Conservation (phyloP, 2,797 vertebrate species). For the Poecilia gillii region DNA sequence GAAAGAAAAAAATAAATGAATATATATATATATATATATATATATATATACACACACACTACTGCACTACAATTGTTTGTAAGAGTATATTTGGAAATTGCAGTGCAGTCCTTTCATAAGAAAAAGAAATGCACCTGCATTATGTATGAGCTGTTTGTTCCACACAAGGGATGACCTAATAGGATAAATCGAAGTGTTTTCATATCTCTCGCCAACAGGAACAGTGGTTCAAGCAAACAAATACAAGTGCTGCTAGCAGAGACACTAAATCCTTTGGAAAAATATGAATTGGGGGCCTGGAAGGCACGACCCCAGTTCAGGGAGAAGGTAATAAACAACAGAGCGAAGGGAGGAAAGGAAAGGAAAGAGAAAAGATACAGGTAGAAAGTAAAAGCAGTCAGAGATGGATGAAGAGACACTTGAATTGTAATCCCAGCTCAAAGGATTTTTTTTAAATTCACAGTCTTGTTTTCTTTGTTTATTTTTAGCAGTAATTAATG, state of each 20-base stretch:
- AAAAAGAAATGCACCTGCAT: not conserved
- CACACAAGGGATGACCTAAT: not conserved
- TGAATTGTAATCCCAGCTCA: constrained; percentile 21
- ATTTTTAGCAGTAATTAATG: not conserved
- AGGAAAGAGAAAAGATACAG: not conserved
- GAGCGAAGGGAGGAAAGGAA: not conserved
- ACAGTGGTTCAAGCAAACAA: not conserved
- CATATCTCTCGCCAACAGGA: constrained; percentile 4
- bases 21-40: no score
- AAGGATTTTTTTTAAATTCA: constrained; percentile 13
- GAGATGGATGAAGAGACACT: constrained; percentile 22
- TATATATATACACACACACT: no score
- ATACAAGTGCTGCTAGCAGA: not conserved
- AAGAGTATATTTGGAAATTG: not conserved
- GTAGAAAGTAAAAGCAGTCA: constrained; percentile 6
- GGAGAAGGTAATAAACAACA: not conserved
- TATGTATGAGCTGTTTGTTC: not conserved
- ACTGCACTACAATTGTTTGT: constrained; percentile 16
- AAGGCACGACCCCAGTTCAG: not conserved
- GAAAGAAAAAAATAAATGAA: not conserved
- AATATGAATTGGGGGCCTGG: constrained; percentile 10
- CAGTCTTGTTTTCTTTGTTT: not conserved
- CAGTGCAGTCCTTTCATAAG: constrained; percentile 5
- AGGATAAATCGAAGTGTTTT: not conserved
- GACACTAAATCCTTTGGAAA: not conserved